Conservation (phyloP, 2,888 invertebrate genomes). For the Cylindroiulus punctatus region DNA sequence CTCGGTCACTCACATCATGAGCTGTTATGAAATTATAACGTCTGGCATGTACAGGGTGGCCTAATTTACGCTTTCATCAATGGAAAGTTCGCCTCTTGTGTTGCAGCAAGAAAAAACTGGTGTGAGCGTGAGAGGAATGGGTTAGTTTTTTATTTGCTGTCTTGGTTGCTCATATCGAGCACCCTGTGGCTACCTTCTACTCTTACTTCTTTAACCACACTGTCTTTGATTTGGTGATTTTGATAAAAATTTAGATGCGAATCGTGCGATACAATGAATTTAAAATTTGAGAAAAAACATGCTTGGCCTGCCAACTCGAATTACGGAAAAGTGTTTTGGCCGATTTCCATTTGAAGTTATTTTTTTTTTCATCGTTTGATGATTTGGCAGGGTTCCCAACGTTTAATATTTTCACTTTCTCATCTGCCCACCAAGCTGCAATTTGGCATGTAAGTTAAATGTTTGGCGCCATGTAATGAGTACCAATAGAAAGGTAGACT, state of each 20-base stretch:
- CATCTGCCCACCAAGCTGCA: neutral
- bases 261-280: neutral
- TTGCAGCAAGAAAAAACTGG: too few relatives aligned
- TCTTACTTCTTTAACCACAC: too few relatives aligned
- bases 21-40: neutral
- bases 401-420: neutral
- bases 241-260: too few relatives aligned
- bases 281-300: neutral
- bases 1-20: neutral
- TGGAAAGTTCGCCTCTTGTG: too few relatives aligned
- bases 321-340: conserved; percentile 7
- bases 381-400: neutral
- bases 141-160: too few relatives aligned
- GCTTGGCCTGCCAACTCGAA: neutral
- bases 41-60: neutral
- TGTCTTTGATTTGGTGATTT: too few relatives aligned
- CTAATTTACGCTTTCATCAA: too few relatives aligned
- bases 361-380: neutral
- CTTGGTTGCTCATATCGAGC: too few relatives aligned
- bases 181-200: too few relatives aligned
- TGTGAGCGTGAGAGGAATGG: too few relatives aligned
- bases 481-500: neutral
- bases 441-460: too few relatives aligned
- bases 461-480: neutral
- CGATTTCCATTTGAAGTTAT: neutral